phyloP scores from a whole-genome alignment of 2,888 invertebrate genomes.

The Lithosia quadra region DNA sequence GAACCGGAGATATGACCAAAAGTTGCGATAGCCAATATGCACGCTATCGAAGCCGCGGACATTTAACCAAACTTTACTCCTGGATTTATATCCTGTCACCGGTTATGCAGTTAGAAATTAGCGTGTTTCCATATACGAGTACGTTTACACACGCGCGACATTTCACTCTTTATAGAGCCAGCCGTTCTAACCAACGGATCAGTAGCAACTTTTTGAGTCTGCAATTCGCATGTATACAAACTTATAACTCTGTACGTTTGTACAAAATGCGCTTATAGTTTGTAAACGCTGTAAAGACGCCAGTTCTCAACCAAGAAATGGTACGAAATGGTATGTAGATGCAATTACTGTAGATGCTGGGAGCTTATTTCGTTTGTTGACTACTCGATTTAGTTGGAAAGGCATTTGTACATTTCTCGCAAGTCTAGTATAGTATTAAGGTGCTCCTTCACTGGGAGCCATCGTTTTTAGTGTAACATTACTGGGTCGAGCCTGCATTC shows the following conservation, averaged over 20 bases:
- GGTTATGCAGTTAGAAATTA: not conserved
- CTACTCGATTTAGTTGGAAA: not conserved
- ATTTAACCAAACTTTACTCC: not conserved
- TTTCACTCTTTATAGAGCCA: not conserved
- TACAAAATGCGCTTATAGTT: not conserved
- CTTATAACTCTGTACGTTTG: not conserved
- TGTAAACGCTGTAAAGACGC: not conserved
- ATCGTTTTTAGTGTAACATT: not conserved
- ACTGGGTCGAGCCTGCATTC: not conserved
- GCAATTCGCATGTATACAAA: not conserved
- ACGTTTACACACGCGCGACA: not conserved
- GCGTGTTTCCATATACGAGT: not conserved
- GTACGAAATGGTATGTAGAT: conserved; percentile 2
- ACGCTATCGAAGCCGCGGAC: no score
- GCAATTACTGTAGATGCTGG: not conserved
- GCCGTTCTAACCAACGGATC: not conserved
- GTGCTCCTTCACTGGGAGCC: not conserved
- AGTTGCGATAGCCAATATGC: no score
- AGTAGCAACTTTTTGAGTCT: not conserved
- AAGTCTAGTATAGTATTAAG: not conserved
- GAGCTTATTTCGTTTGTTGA: conserved; percentile 2
- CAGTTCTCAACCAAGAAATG: not conserved
- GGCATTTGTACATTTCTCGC: conserved; percentile 2
- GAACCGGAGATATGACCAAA: no score
- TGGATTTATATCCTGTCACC: not conserved